These are phyloP conservation scores for Aporophyla nigra DNA, from an alignment of 2,888 invertebrate species.

Conservation along the genomic window DNA sequence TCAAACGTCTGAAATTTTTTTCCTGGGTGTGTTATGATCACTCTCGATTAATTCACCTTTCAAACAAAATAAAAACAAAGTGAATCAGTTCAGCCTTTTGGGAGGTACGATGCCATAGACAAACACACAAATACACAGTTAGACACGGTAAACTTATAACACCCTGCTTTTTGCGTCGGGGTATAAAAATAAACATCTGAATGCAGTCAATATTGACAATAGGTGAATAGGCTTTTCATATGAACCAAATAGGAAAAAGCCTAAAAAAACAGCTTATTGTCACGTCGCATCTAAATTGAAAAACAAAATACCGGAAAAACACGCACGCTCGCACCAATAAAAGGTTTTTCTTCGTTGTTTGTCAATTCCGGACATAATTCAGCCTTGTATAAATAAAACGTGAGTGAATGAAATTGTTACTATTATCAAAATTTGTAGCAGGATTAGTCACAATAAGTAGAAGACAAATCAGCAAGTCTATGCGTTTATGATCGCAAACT, in stretches of 20 bases:
- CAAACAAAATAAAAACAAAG: too few species aligned
- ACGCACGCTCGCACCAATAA: neutral
- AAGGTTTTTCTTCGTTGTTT: neutral
- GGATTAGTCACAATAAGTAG: neutral
- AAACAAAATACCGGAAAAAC: constrained; percentile 20
- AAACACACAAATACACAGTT: too few species aligned
- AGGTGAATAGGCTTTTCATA: neutral
- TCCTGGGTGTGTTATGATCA: too few species aligned
- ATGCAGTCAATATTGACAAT: neutral
- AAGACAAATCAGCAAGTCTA: neutral
- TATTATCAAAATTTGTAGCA: too few species aligned
- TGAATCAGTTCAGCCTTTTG: too few species aligned
- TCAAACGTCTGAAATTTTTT: too few species aligned
- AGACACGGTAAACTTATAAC: too few species aligned
- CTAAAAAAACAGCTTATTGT: neutral
- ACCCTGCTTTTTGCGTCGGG: too few species aligned
- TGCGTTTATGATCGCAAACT: neutral
- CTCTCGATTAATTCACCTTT: too few species aligned
- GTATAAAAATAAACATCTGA: neutral
- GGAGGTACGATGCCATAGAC: too few species aligned
- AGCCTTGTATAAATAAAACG: neutral
- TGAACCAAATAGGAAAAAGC: neutral
- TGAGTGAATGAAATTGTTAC: neutral
- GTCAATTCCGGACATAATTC: neutral
- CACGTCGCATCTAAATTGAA: constrained; percentile 22